Percentiles rank a stretch among this genome's conserved stretches.
These are phyloP conservation scores for Nysson spinosus DNA, from an alignment of 2,888 invertebrate genomes.

Conservation along the genomic window DNA sequence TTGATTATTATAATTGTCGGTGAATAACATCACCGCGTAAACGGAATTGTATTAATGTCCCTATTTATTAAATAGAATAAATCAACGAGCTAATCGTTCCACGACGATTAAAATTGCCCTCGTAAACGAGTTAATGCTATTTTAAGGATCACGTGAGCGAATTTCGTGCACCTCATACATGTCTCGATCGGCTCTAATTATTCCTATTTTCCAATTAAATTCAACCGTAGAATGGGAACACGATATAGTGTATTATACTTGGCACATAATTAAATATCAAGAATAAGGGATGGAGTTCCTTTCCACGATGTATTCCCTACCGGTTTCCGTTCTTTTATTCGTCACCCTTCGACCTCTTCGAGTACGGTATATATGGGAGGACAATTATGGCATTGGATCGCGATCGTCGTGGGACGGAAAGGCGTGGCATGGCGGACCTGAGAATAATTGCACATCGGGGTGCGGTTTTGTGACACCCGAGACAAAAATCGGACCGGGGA, in stretches of 20 bases:
- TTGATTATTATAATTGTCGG: not conserved
- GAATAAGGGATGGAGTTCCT: not conserved
- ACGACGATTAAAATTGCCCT: too few species aligned
- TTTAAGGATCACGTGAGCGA: too few species aligned
- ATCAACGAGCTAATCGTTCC: too few species aligned
- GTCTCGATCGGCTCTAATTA: too few species aligned
- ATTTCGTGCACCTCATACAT: too few species aligned
- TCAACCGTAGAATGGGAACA: too few species aligned
- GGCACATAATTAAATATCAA: slow-evolving; percentile 8
- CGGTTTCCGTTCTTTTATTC: slow-evolving; percentile 13
- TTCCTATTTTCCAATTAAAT: too few species aligned
- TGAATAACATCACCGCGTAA: too few species aligned
- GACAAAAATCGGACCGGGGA: slow-evolving; percentile 49
- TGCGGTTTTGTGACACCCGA: slow-evolving; percentile 44
- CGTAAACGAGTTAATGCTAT: too few species aligned
- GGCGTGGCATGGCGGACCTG: slow-evolving; percentile 29
- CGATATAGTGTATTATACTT: too few species aligned
- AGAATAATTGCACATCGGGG: slow-evolving; percentile 32
- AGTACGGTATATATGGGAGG: not conserved
- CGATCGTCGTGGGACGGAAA: slow-evolving; percentile 29
- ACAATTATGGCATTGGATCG: slow-evolving; percentile 35
- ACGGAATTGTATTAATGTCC: too few species aligned
- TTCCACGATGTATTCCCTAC: not conserved
- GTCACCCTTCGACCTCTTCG: slow-evolving; percentile 9
- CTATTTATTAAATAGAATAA: too few species aligned